Evolutionary conservation across 2,797 vertebrate species (phyloP).

Genomic region (Pogoniulus pusillus): DNA sequence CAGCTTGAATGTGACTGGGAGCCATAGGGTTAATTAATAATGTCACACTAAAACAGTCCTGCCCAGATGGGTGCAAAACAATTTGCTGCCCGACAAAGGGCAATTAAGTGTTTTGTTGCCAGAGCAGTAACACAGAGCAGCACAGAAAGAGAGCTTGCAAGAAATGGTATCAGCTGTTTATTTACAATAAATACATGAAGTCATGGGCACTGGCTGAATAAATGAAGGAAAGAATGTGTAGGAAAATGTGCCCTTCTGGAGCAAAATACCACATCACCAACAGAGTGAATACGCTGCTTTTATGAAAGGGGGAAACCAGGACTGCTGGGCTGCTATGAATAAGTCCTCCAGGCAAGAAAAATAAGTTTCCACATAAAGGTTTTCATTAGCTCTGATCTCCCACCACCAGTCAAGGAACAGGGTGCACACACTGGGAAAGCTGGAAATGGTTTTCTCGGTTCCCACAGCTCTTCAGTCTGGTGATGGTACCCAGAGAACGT

Average conservation of each 20-base stretch:
- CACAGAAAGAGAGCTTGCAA: conserved; percentile 54
- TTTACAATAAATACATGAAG: conserved; percentile 70
- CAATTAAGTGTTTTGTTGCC: conserved; percentile 53
- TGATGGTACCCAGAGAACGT: background rate
- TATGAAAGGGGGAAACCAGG: background rate
- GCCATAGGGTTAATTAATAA: conserved; percentile 51
- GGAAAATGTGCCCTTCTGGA: conserved; percentile 33
- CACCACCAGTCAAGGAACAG: background rate
- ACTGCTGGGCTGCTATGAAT: background rate
- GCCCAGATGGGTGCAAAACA: conserved; percentile 42
- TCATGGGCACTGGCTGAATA: conserved; percentile 51
- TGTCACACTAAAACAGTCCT: background rate
- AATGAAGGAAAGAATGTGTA: conserved; percentile 22
- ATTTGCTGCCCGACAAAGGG: conserved; percentile 51
- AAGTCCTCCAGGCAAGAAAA: conserved; percentile 14
- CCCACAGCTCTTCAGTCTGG: background rate
- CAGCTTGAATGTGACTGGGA: background rate
- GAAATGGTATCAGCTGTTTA: conserved; percentile 62
- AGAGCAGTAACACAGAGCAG: conserved; percentile 49
- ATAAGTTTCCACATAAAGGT: conserved; percentile 18
- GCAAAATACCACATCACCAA: conserved; percentile 22
- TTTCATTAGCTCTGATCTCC: conserved; percentile 22
- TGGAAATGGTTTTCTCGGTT: background rate
- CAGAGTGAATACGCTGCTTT: background rate
- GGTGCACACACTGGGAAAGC: background rate